Evolutionary conservation across 92 coral and sea anemone genomes (phyloP).

Genomic region (Galaxea fascicularis): DNA sequence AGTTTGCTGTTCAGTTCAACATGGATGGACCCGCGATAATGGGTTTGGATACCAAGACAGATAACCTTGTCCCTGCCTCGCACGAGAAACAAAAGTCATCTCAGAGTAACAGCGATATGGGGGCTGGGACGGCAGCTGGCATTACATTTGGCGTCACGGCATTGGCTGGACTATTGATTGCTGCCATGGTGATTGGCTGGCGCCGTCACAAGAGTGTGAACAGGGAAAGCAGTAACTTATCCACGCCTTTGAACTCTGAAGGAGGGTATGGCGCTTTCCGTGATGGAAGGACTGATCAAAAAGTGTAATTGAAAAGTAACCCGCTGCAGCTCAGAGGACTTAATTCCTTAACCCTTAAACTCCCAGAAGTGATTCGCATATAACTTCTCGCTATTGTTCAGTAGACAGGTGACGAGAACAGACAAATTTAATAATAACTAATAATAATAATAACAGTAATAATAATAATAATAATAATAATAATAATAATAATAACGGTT

Average conservation of each 20-base stretch:
- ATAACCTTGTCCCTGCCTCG: neutral
- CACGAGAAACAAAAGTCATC: slow-evolving; percentile 45
- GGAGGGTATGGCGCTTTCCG: slow-evolving; percentile 40
- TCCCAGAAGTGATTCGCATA: too few species aligned
- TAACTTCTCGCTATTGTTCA: too few species aligned
- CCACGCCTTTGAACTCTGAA: slow-evolving; percentile 26
- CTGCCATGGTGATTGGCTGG: slow-evolving; percentile 56
- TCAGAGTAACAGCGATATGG: slow-evolving; percentile 38
- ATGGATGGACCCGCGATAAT: slow-evolving; percentile 58
- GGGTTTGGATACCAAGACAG: slow-evolving; percentile 31
- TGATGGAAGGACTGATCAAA: slow-evolving; percentile 11
- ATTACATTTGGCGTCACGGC: slow-evolving; percentile 77
- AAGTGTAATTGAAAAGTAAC: neutral
- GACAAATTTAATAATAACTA: too few species aligned
- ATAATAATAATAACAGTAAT: too few species aligned
- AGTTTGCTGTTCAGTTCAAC: slow-evolving; percentile 28
- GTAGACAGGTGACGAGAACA: too few species aligned
- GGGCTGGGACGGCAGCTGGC: slow-evolving; percentile 76
- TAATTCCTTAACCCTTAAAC: too few species aligned
- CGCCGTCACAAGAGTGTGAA: slow-evolving; percentile 61
- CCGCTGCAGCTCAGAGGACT: too few species aligned
- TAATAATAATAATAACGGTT: too few species aligned
- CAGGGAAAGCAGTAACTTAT: slow-evolving; percentile 28
- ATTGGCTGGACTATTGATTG: slow-evolving; percentile 60
- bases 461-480: too few species aligned